A percentile compares a stretch with the other conserved stretches of the same genome.
These are phyloP conservation scores for Platyrinchus mystaceus DNA, from an alignment of 2,797 vertebrate species.

Conservation along the genomic window DNA sequence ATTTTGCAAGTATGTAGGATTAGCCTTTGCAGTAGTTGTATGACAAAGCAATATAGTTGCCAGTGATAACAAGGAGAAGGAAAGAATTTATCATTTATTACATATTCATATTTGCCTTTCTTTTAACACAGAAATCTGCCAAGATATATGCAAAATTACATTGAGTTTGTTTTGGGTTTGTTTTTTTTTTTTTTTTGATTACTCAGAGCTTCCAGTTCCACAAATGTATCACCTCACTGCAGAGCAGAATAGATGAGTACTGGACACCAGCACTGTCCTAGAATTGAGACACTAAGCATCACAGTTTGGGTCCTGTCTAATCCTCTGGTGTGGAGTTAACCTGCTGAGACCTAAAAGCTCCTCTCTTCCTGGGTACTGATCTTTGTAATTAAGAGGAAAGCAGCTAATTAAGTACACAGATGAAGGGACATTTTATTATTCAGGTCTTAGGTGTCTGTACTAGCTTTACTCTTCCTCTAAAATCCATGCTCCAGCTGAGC, in stretches of 20 bases:
- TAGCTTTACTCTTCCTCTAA: not conserved
- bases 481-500: not conserved
- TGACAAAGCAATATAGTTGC: slow-evolving; percentile 75
- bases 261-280: slow-evolving; percentile 1
- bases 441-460: not conserved
- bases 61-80: slow-evolving; percentile 54
- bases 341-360: slow-evolving; percentile 52
- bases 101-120: slow-evolving; percentile 35
- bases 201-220: not conserved
- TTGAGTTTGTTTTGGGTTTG: not conserved
- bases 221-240: not conserved
- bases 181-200: not conserved
- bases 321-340: slow-evolving; percentile 45
- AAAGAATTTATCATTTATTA: slow-evolving; percentile 52
- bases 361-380: slow-evolving; percentile 37
- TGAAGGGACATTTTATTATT: slow-evolving; percentile 29
- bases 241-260: not conserved
- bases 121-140: not conserved
- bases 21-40: slow-evolving; percentile 68
- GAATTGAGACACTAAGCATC: slow-evolving; percentile 23
- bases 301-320: slow-evolving; percentile 28
- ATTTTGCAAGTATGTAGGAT: slow-evolving; percentile 78
- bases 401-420: slow-evolving; percentile 36
- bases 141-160: not conserved
- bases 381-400: slow-evolving; percentile 39